Conservation (phyloP, 2,888 invertebrate genomes). For the Prionchulus punctatus region DNA sequence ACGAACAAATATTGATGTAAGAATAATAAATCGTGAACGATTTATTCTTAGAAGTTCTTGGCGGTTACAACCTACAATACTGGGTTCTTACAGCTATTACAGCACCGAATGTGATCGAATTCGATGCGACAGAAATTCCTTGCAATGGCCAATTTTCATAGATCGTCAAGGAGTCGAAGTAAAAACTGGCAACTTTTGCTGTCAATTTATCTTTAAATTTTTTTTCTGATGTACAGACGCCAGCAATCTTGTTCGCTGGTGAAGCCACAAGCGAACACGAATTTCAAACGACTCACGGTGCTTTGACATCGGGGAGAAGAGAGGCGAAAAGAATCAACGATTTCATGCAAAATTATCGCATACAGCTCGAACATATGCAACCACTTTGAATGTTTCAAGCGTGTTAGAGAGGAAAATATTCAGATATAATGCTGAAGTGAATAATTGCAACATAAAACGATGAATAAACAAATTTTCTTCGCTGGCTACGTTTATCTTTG, state of each 20-base stretch:
- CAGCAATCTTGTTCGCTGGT: slow-evolving; percentile 45
- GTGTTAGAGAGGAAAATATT: no score
- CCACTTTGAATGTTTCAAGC: no score
- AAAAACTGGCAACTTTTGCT: not conserved
- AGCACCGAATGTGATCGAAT: not conserved
- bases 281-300: slow-evolving; percentile 54
- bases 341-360: no score
- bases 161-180: not conserved
- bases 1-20: no score
- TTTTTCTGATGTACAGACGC: slow-evolving; percentile 6
- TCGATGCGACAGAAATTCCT: not conserved
- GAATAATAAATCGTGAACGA: no score
- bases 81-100: not conserved
- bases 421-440: no score
- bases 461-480: no score
- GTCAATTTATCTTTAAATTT: no score
- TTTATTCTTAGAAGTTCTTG: not conserved
- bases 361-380: no score
- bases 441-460: no score
- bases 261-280: slow-evolving; percentile 47
- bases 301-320: slow-evolving; percentile 52
- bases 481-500: no score
- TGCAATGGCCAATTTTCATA: not conserved
- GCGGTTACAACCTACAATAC: not conserved
- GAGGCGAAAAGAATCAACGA: no score